Conservation (phyloP, 2,797 vertebrate species). For the Alca torda region DNA sequence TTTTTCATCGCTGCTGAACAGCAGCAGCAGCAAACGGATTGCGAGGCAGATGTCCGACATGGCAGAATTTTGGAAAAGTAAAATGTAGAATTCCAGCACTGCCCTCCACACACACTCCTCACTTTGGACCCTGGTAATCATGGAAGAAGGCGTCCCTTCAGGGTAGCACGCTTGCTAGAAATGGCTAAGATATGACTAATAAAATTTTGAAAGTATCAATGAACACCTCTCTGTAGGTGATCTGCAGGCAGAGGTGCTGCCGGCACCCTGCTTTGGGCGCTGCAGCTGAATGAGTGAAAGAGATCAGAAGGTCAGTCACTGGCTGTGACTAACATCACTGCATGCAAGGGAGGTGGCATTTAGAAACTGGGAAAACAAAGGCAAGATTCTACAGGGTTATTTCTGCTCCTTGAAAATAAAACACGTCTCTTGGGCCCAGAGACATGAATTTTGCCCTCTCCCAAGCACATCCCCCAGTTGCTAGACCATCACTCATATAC, state of each 20-base stretch:
- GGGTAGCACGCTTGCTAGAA: not conserved
- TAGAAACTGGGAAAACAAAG: not conserved
- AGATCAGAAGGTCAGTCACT: not conserved
- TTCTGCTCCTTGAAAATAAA: not conserved
- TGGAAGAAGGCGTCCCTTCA: not conserved
- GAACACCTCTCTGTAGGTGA: not conserved
- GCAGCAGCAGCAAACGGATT: not conserved
- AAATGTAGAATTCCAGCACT: not conserved
- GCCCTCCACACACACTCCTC: not conserved
- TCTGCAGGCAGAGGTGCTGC: not conserved
- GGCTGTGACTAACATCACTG: not conserved
- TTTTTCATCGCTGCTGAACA: not conserved
- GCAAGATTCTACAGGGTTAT: not conserved
- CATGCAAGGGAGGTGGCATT: not conserved
- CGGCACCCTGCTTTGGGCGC: not conserved
- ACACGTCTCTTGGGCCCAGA: not conserved
- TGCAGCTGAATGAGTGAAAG: accelerated
- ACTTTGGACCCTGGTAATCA: not conserved
- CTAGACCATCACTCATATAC: not conserved
- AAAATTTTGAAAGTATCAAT: not conserved
- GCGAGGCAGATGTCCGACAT: not conserved
- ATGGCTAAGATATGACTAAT: not conserved
- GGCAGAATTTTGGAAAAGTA: not conserved
- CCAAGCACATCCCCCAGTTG: not conserved
- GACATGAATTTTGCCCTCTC: not conserved